Percentiles rank a stretch among this genome's conserved stretches.
Conservation (phyloP, 2,113 vertebrate genomes). For the mouse (Mus musculus) region DNA sequence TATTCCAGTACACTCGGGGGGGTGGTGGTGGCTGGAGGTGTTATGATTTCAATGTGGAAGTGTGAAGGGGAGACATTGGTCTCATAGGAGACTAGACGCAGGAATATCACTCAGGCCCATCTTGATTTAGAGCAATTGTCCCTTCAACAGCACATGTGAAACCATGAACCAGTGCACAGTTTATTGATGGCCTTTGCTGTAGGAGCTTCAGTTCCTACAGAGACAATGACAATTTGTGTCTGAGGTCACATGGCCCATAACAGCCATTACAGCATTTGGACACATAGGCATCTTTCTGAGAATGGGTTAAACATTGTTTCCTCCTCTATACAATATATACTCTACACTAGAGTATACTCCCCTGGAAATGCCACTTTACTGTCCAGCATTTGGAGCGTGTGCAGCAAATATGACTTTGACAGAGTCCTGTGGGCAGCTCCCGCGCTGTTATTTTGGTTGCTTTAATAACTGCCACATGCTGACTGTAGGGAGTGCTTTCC, state of each 20-base stretch:
- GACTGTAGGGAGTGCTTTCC: neutral
- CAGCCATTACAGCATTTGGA: neutral
- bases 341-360: too few species aligned
- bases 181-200: neutral
- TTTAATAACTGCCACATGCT: neutral
- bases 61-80: neutral
- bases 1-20: too few species aligned
- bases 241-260: neutral
- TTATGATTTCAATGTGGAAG: neutral
- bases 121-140: neutral
- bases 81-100: neutral
- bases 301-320: neutral
- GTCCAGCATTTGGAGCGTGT: neutral
- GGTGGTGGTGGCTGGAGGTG: too few species aligned
- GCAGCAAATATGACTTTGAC: fast-evolving
- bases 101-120: neutral
- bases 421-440: neutral
- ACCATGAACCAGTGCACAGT: neutral
- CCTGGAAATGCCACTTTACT: neutral
- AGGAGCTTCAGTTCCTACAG: neutral
- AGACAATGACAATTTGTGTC: neutral
- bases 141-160: neutral
- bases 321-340: neutral
- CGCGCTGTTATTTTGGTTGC: neutral
- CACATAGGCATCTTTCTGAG: neutral